Base-by-base conservation (phyloP, 2,113 vertebrate genomes). In the Dascyllus trimaculatus region DNA sequence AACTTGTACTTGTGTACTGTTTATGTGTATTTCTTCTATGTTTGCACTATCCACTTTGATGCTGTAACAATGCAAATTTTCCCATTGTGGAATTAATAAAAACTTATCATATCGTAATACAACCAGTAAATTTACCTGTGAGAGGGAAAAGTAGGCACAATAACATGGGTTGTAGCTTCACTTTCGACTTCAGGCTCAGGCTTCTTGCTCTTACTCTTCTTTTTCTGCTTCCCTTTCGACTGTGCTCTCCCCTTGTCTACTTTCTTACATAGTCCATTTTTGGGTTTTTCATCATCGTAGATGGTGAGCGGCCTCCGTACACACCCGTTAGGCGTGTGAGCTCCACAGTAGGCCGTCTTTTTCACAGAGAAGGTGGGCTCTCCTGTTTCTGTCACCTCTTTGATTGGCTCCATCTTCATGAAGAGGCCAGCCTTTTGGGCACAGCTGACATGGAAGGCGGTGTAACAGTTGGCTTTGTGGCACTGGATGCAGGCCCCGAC, bases 391-490 rank as follows among this genome's bases (percentile, higher is more conserved):
- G 59, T 96, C 75, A 38, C 93, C 82, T 90, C 97, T 83, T 95
- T 97, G 88, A 99, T 94, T 0, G 98, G 98, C 91, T 99, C 98
- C 96, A 99, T 99, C 92, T 96, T 98, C 97, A 99, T 98, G 76
- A 97, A 98, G 0, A 99, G 95, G 78, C 98, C 98, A 0, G 97
- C 96, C 77, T 95, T 96, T 89, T 99, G 98, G 86, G 97, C 97
- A 15, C 98, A 99, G 0, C 97, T 99, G 73, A 99, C 98, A 7
- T 99, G 98, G 94, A 99, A 99, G 85, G 98, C 98, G 2, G 96
- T 98, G 90, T 99, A 99, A 90, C 98, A 99, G 94, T 99, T 99
- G 59, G 97, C 98, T 91, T 96, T 97, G 95, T 99, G 97, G 94
- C 98, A 99, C 95, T 99, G 98, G 88, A 99, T 99, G 85, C 98